These are phyloP conservation scores for Scalopus aquaticus DNA, from an alignment of 2,113 vertebrate species.

Conservation along the genomic window DNA sequence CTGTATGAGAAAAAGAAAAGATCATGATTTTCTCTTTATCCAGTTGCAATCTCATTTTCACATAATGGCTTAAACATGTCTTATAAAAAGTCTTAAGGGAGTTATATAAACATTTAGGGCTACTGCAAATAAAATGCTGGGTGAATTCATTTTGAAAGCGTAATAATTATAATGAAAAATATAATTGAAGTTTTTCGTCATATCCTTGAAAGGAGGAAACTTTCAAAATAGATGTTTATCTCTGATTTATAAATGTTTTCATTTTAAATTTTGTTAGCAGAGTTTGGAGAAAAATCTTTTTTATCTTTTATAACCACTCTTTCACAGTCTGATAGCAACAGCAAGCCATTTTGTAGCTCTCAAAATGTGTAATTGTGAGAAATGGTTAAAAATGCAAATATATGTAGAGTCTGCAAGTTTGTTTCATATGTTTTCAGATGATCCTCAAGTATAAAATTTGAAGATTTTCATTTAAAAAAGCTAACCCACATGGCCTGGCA, in stretches of 20 bases:
- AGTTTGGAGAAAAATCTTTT: slow-evolving; percentile 13
- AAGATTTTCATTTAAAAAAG: background rate
- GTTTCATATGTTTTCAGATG: background rate
- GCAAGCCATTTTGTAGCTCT: background rate
- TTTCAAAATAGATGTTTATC: slow-evolving; percentile 20
- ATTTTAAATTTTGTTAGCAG: slow-evolving; percentile 17
- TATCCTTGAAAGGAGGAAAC: background rate
- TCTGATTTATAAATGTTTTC: background rate
- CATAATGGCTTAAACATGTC: background rate
- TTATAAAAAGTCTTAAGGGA: background rate
- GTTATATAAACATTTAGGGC: slow-evolving; percentile 9
- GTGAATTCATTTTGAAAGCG: slow-evolving; percentile 26
- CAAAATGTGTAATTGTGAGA: background rate
- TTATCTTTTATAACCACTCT: background rate
- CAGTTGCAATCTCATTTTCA: background rate
- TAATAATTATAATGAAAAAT: slow-evolving; percentile 24
- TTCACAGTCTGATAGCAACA: slow-evolving; percentile 8
- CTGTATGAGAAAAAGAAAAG: background rate
- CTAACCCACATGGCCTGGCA: too few relatives aligned
- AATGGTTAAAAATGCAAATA: background rate
- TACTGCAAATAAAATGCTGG: background rate
- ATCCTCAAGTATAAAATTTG: background rate
- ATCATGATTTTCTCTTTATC: slow-evolving; percentile 29
- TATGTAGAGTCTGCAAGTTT: background rate
- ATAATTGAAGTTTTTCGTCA: background rate